Evolutionary conservation across 2,113 vertebrate genomes (phyloP).

Genomic region (Daphoenositta chrysoptera): DNA sequence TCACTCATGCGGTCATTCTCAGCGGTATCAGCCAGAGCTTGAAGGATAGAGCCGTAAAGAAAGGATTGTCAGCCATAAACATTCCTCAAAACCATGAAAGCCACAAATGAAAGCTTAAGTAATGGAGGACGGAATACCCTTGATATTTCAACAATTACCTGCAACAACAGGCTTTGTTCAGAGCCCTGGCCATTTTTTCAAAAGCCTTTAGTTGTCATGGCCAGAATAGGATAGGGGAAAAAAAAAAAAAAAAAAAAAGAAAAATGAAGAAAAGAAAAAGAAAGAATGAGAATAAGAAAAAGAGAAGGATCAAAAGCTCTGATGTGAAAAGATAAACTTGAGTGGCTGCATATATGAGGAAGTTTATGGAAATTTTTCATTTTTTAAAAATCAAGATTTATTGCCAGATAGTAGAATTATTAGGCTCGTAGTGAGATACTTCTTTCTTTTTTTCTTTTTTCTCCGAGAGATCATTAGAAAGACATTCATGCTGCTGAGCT

Average conservation of each 20-base stretch:
- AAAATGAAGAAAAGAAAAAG: not conserved
- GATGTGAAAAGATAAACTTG: conserved; percentile 31
- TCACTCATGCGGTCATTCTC: conserved; percentile 81
- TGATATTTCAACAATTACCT: conserved; percentile 83
- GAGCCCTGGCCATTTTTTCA: conserved; percentile 67
- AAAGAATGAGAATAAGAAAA: not conserved
- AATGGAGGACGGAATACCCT: conserved; percentile 82
- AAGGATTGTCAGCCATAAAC: conserved; percentile 83
- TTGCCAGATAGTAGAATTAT: conserved; percentile 47
- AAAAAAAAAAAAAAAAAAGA: not conserved
- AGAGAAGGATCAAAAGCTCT: not conserved
- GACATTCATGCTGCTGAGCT: conserved; percentile 44
- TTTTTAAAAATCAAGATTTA: not conserved
- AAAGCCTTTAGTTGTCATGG: conserved; percentile 69
- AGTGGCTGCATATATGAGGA: not conserved
- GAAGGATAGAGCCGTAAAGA: conserved; percentile 84
- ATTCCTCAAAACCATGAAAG: conserved; percentile 84
- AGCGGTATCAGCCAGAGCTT: conserved; percentile 76
- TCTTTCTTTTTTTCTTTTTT: not conserved
- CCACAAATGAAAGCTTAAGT: conserved; percentile 84
- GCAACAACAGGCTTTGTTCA: conserved; percentile 75
- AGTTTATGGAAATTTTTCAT: conserved; percentile 3
- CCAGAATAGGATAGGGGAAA: not conserved
- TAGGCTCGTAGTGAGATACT: not conserved
- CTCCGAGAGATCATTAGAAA: conserved; percentile 59